Evolutionary conservation across 2,797 vertebrate genomes (phyloP), one percentile per base, ranked within the genome.

Genomic region (Amazona finschi): DNA sequence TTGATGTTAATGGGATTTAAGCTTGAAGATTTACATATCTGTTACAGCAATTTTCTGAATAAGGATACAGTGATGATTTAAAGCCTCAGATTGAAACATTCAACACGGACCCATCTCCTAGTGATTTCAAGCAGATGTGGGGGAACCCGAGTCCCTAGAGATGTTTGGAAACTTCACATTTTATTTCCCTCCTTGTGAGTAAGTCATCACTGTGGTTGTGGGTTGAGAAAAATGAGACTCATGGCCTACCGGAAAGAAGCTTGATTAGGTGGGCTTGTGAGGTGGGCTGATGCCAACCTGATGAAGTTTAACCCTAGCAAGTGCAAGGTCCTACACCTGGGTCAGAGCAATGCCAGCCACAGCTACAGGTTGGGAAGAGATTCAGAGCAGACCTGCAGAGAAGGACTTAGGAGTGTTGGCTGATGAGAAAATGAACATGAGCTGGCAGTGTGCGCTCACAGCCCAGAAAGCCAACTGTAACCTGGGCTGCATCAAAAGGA

Each of bases 1-100:
- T 96, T 96, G 87, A 96, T 86, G 79, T 95, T 95, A 93, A 96
- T 81, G 73, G 87, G 85, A 92, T 95, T 96, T 95, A 88, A 83
- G 52, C 58, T 87, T 87, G 73, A 93, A 89, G 87, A 92, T 95
- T 94, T 95, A 94, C 89, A 89, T 94, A 75, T 73, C 89, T 73
- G 91, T 66, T 88, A n/a, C 66, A 93, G 76, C 5, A 47, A 94
- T 96, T 94, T 76, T 0, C 82, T 84, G 82, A 89, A 87, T 73
- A 85, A 73, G 91, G 86, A 89, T 91, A 80, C 50, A 66, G 36
- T 20, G 46, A 72, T 89, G 62, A 91, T 70, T 91, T 78, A 50
- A 90, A 83, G 52, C 38, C 72, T 87, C 85, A 82, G 64, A 81
- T 33, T 64, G 79, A 87, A 92, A 36, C 43, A 52, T 64, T 73